These are phyloP conservation scores for Tribolium madens DNA, from an alignment of 1,140 invertebrate species.

Conservation along the genomic window DNA sequence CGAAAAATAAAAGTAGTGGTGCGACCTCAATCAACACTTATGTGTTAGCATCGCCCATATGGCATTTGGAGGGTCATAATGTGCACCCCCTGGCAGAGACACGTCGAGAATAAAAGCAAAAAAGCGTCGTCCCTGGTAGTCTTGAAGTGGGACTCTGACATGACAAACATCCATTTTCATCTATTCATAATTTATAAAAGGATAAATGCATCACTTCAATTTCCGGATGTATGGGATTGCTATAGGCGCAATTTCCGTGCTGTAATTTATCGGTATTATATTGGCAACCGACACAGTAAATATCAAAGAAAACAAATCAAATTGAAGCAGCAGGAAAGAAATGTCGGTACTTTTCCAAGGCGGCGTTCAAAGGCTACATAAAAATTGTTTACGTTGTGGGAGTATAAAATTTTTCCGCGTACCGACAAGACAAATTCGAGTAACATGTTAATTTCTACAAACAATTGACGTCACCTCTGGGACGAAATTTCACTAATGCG, in stretches of 20 bases:
- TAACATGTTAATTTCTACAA: slow-evolving; percentile 16
- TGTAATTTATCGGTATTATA: slow-evolving; percentile 9
- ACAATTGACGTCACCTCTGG: background rate
- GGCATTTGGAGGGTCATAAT: background rate
- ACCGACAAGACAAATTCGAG: slow-evolving; percentile 9
- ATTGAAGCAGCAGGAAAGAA: background rate
- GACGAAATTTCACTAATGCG: too few species aligned
- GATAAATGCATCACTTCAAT: slow-evolving; percentile 26
- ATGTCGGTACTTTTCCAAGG: background rate
- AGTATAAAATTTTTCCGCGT: slow-evolving; percentile 16
- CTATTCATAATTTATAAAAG: slow-evolving; percentile 4
- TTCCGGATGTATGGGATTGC: background rate
- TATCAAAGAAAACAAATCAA: background rate
- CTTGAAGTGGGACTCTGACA: background rate
- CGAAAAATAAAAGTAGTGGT: slow-evolving; percentile 7
- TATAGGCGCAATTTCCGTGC: slow-evolving; percentile 1
- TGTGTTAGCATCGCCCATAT: background rate
- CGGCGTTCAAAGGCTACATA: slow-evolving; percentile 16
- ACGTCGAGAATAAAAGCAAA: background rate
- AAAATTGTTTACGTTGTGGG: slow-evolving; percentile 21
- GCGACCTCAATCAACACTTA: slow-evolving; percentile 32
- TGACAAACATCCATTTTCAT: background rate
- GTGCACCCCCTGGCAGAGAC: slow-evolving; percentile 9
- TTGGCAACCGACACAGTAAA: background rate
- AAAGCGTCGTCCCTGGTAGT: too few species aligned